A percentile compares a stretch with the other conserved stretches of the same genome.
phyloP scores from a whole-genome alignment of 2,797 vertebrate genomes.

The Siniperca obscura region DNA sequence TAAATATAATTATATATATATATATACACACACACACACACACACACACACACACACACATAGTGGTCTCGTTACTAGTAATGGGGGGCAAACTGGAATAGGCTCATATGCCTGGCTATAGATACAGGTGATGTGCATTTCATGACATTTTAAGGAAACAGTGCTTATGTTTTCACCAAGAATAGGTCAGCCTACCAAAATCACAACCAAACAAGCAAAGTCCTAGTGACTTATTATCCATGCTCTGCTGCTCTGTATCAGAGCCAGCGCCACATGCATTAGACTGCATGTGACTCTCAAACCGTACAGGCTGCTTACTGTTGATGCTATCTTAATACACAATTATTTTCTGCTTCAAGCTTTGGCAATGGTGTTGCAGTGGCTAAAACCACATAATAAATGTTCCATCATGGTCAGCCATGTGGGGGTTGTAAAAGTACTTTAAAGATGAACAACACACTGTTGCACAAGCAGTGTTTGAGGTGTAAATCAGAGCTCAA shows the following conservation, averaged over 20 bases:
- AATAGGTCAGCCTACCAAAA: constrained; percentile 15
- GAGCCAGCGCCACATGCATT: constrained; percentile 37
- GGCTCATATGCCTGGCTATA: constrained; percentile 38
- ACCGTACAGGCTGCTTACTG: constrained; percentile 6
- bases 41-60: not conserved
- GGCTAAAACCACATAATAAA: constrained; percentile 39
- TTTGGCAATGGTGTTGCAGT: not conserved
- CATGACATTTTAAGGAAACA: constrained; percentile 54
- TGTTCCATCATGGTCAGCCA: constrained; percentile 18
- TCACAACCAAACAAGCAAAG: constrained; percentile 36
- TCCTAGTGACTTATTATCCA: constrained; percentile 62
- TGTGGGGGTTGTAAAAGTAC: not conserved
- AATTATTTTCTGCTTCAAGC: constrained; percentile 50
- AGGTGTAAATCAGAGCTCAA: constrained; percentile 23
- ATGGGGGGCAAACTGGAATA: constrained; percentile 38
- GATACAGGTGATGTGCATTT: constrained; percentile 59
- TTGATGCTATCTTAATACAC: constrained; percentile 57
- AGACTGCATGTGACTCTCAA: constrained; percentile 20
- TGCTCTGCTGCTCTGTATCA: constrained; percentile 50
- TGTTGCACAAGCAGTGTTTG: not conserved
- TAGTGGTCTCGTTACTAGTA: constrained; percentile 55
- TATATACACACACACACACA: not conserved
- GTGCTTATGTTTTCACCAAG: constrained; percentile 31
- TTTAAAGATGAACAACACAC: constrained; percentile 17
- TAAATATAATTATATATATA: not conserved